These are phyloP conservation scores for Serinus canaria DNA, from an alignment of 2,113 vertebrate genomes.

Conservation along the genomic window DNA sequence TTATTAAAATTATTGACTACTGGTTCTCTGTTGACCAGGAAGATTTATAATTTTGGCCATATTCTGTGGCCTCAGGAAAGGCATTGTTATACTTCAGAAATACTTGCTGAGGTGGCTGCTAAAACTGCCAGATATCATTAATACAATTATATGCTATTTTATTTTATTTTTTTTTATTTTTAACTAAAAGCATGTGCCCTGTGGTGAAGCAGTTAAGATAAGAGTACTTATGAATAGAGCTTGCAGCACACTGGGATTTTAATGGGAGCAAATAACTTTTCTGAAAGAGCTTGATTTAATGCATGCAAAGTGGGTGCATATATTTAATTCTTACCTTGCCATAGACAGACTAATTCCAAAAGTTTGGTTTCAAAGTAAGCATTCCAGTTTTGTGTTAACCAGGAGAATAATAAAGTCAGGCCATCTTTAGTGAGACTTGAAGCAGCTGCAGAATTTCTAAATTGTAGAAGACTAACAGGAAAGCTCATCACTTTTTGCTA, in stretches of 20 bases:
- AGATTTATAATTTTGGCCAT: not conserved
- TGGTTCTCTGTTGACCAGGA: not conserved
- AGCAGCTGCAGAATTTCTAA: constrained; percentile 28
- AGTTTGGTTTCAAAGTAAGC: constrained; percentile 14
- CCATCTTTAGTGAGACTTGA: not conserved
- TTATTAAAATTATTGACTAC: not conserved
- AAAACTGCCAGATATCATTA: not conserved
- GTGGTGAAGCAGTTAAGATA: constrained; percentile 36
- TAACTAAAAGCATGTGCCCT: constrained; percentile 75
- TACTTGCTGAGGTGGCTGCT: constrained; percentile 58
- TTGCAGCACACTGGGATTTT: constrained; percentile 63
- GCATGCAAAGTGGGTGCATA: constrained; percentile 68
- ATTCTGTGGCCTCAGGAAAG: constrained; percentile 12
- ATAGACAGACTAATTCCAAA: constrained; percentile 47
- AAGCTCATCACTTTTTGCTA: not conserved
- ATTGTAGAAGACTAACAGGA: constrained; percentile 25
- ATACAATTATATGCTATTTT: constrained; percentile 8
- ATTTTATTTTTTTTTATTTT: constrained; percentile 11
- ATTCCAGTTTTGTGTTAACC: constrained; percentile 1
- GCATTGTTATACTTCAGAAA: constrained; percentile 74
- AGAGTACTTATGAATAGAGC: constrained; percentile 47
- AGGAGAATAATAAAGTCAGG: constrained; percentile 17
- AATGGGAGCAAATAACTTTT: constrained; percentile 53
- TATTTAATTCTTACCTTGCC: constrained; percentile 79
- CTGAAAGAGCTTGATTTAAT: constrained; percentile 62